Evolutionary conservation across 2,113 vertebrate species (phyloP), one percentile per base, ranked within the genome.

Genomic region (Bufo gargarizans): DNA sequence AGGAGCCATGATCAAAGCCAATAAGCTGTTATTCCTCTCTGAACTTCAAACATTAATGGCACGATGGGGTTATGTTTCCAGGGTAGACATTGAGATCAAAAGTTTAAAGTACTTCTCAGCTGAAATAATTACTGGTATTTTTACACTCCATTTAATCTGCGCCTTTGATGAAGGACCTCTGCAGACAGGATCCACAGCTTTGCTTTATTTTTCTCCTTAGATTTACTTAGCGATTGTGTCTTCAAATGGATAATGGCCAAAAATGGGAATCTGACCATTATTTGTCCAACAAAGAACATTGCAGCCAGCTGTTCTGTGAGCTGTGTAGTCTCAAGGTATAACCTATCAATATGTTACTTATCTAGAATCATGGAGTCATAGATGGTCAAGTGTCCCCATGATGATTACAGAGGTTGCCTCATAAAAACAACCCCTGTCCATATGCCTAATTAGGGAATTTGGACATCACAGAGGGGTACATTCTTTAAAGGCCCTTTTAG

Each of bases 21-120:
- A 84, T 91, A 91, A 92, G 92, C 89, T 89, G 91, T 91, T 89
- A 90, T 91, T 85, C 91, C 90, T 53, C 72, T 61, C 43, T 61
- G 17, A 50, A 95, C 94, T 96, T 95, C 95, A 95, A 94, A 97
- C 94, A 92, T 86, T 90, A 92, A 94, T 93, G 90, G 3, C 91
- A 93, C 91, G 91, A 93, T 90, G 89, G 92, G 93, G 93, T 92
- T 94, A 91, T 90, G 93, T 94, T 94, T 93, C 92, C 91, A 90
- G 2, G 87, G 88, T 61, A 90, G 47, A 77, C 65, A 83, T 59
- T 63, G 0, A 61, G 53, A 81, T 0, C 76, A 9, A 55, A 22
- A 89, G 77, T 65, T 84, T 17, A 16, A 67, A 33, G 20, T 50
- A 6, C 22, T 88, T 78, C 65, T 82, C 72, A 63, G 85, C 85